phyloP scores from a whole-genome alignment of 53 echinoderm and acorn worm genomes.

The Echinometra lucunter region DNA sequence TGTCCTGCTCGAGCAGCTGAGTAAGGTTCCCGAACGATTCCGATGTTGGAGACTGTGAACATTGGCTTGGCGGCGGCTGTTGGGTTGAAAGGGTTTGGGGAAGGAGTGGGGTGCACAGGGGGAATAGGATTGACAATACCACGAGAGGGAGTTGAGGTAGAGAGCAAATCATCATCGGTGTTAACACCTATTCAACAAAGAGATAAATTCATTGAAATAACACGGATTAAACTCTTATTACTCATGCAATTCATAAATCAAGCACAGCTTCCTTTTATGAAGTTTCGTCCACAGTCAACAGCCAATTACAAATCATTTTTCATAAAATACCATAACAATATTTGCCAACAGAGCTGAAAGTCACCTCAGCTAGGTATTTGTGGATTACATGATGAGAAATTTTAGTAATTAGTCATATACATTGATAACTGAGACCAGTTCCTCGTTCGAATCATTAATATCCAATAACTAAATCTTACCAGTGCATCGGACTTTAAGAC shows the following conservation, averaged over 20 bases:
- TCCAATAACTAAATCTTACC: constrained; percentile 20
- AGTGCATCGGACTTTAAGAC: background rate
- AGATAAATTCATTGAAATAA: background rate
- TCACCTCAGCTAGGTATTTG: too few species aligned
- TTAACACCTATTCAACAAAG: constrained; percentile 30
- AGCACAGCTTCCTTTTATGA: too few species aligned
- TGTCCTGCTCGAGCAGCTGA: background rate
- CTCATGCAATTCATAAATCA: background rate
- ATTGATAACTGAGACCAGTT: background rate
- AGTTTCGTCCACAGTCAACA: too few species aligned
- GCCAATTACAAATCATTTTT: background rate
- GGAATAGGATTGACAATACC: constrained; percentile 42
- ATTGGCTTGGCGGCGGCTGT: constrained; percentile 7
- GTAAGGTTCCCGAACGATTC: constrained; percentile 4
- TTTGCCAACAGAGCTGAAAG: too few species aligned
- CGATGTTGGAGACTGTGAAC: constrained; percentile 34
- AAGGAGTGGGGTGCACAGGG: background rate
- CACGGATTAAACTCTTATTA: background rate
- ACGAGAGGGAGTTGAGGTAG: constrained; percentile 61
- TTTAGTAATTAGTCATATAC: too few species aligned
- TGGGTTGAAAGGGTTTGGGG: background rate
- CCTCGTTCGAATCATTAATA: background rate
- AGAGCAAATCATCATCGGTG: constrained; percentile 40
- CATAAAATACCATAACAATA: too few species aligned
- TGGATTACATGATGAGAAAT: too few species aligned